Evolutionary conservation across 1,140 invertebrate genomes (phyloP).

Genomic region (Rhizoglyphus robini): DNA sequence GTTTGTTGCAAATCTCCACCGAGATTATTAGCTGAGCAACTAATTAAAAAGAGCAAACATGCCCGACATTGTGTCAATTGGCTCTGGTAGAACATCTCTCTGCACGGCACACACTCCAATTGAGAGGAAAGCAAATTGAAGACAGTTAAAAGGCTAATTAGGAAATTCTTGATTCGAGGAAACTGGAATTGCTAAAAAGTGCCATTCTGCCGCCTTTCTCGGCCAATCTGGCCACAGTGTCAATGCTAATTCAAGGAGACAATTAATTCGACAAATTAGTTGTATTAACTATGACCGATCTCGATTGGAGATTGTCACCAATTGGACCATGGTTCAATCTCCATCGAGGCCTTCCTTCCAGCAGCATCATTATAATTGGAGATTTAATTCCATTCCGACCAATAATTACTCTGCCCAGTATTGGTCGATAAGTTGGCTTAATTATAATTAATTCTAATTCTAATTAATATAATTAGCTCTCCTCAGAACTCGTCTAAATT

Average conservation of each 20-base stretch:
- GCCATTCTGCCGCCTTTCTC: no score
- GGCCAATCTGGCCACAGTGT: no score
- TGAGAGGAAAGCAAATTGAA: neutral
- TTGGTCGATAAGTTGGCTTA: neutral
- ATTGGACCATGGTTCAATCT: neutral
- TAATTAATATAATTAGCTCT: no score
- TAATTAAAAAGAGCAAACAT: neutral
- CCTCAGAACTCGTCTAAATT: no score
- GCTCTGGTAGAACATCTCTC: neutral
- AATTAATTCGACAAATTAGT: neutral
- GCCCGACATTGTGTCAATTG: neutral
- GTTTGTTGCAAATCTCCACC: no score
- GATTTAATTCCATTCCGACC: neutral
- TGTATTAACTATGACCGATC: neutral
- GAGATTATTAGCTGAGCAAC: neutral
- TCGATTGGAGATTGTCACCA: constrained; percentile 2
- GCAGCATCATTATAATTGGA: constrained; percentile 8
- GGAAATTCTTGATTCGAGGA: constrained; percentile 11
- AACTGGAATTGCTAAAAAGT: constrained; percentile 14
- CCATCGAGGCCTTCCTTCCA: neutral
- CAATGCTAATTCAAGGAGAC: constrained; percentile 7
- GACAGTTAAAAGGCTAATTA: constrained; percentile 4
- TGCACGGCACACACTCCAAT: neutral
- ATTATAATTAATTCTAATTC: no score
- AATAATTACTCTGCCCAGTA: neutral